These are phyloP conservation scores for Exocentrus adspersus DNA, from an alignment of 2,888 invertebrate species.

Conservation along the genomic window DNA sequence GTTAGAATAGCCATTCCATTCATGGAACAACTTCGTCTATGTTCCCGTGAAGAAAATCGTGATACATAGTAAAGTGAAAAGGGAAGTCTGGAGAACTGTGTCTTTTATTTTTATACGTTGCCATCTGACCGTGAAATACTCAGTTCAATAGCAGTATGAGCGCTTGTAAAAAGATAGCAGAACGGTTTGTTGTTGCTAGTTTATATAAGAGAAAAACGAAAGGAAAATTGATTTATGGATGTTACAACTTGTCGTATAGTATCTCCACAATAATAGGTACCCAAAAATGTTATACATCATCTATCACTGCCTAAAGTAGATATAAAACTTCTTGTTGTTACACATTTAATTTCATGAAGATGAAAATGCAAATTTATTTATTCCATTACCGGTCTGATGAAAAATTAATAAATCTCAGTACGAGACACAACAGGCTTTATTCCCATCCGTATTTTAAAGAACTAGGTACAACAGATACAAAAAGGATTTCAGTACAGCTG, in stretches of 20 bases:
- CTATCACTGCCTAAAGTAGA: too few relatives aligned
- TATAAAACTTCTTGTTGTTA: too few relatives aligned
- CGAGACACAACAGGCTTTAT: too few relatives aligned
- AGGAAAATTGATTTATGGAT: neutral
- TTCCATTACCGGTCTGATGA: too few relatives aligned
- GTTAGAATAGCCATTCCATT: constrained; percentile 7
- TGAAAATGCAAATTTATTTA: too few relatives aligned
- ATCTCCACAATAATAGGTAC: too few relatives aligned
- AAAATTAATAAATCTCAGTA: too few relatives aligned
- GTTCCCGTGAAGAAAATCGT: constrained; percentile 1
- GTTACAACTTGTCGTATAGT: neutral
- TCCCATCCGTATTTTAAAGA: too few relatives aligned
- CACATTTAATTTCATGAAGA: too few relatives aligned
- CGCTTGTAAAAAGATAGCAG: neutral
- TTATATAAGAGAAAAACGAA: neutral
- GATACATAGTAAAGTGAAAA: constrained; percentile 9
- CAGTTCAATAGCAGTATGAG: neutral
- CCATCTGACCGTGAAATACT: constrained; percentile 4
- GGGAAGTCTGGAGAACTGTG: neutral
- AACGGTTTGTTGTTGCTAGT: neutral
- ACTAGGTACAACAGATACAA: too few relatives aligned
- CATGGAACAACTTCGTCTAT: constrained; percentile 4
- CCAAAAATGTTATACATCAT: too few relatives aligned
- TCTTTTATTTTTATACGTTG: constrained; percentile 6
- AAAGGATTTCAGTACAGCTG: too few relatives aligned